A percentile compares a stretch with the other conserved stretches of the same genome.
Conservation (phyloP, 2,888 invertebrate genomes). For the Zaprionus lineosus region DNA sequence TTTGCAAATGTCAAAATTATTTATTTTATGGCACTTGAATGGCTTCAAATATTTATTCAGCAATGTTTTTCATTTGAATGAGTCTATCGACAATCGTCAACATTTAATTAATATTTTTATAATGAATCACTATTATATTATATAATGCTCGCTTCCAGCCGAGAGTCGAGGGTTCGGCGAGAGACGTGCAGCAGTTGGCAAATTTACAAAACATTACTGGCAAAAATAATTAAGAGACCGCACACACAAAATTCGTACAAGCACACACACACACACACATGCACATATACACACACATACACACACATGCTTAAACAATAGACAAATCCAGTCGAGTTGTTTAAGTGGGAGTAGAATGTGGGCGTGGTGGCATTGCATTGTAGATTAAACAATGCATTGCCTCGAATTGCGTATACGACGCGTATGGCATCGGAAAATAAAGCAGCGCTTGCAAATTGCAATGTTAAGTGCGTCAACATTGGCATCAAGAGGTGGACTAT, state of each 20-base stretch:
- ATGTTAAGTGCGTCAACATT: constrained; percentile 62
- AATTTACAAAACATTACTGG: constrained; percentile 31
- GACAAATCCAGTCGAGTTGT: constrained; percentile 29
- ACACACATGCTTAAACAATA: constrained; percentile 27
- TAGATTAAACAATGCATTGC: constrained; percentile 45
- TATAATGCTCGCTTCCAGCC: too few relatives aligned
- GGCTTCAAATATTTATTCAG: too few relatives aligned
- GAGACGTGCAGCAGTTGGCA: constrained; percentile 5
- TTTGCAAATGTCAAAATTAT: constrained; percentile 13
- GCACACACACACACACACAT: constrained; percentile 41
- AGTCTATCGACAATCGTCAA: too few relatives aligned
- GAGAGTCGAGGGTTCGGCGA: too few relatives aligned
- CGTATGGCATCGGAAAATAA: constrained; percentile 43
- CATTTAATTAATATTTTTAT: too few relatives aligned
- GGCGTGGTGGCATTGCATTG: too few relatives aligned
- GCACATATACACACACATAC: too few relatives aligned
- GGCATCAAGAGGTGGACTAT: too few relatives aligned
- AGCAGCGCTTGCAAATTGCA: constrained; percentile 63
- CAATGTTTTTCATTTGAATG: too few relatives aligned
- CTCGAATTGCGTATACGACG: constrained; percentile 49
- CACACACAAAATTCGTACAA: too few relatives aligned
- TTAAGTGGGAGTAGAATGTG: not conserved
- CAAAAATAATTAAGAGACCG: constrained; percentile 68
- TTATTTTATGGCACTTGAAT: constrained; percentile 31
- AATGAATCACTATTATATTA: too few relatives aligned